A percentile compares a stretch with the other conserved stretches of the same genome.
These are phyloP conservation scores for Paracyclopina nana DNA, from an alignment of 1,140 invertebrate species.

Conservation along the genomic window DNA sequence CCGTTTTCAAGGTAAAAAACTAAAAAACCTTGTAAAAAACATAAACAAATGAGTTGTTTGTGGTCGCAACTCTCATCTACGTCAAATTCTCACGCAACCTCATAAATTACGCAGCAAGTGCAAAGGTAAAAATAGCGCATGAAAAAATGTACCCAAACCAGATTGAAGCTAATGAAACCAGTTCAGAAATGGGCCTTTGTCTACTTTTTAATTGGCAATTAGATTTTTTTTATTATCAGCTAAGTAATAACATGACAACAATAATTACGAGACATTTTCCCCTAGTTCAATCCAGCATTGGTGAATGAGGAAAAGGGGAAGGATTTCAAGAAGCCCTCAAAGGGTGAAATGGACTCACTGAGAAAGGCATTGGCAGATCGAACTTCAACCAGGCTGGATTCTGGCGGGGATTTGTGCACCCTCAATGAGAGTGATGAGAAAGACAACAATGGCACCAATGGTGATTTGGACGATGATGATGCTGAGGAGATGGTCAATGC, in stretches of 20 bases:
- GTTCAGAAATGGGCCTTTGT: neutral
- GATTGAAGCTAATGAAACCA: neutral
- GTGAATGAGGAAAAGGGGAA: neutral
- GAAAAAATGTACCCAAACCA: too few species aligned
- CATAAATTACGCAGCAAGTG: neutral
- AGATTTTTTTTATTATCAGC: neutral
- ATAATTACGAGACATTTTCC: neutral
- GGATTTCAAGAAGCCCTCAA: constrained; percentile 4
- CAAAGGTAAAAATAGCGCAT: too few species aligned
- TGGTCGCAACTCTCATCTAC: neutral
- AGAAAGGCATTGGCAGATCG: neutral
- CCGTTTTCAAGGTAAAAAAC: neutral
- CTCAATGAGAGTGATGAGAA: neutral
- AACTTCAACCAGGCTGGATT: neutral
- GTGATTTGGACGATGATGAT: neutral
- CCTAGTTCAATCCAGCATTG: neutral
- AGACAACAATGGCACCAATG: neutral
- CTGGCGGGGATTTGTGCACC: neutral
- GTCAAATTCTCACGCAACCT: neutral
- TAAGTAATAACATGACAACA: neutral
- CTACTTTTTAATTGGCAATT: neutral
- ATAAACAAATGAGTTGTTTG: neutral
- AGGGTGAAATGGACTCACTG: neutral
- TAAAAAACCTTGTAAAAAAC: neutral
- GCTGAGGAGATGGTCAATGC: neutral